phyloP scores from a whole-genome alignment of 2,113 vertebrate species.

The Psettodes erumei region DNA sequence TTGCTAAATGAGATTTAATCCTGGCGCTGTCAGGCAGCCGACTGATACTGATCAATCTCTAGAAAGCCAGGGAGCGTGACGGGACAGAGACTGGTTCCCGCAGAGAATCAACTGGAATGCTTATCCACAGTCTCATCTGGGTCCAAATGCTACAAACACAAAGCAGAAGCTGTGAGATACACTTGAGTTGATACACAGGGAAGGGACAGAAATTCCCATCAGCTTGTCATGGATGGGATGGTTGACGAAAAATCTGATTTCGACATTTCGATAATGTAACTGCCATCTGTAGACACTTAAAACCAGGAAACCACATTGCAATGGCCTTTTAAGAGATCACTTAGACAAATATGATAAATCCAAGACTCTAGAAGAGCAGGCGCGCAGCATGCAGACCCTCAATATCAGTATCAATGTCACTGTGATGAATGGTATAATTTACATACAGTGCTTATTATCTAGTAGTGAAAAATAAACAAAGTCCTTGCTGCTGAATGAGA shows the following conservation, averaged over 20 bases:
- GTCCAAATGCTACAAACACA: slow-evolving; percentile 10
- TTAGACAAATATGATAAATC: slow-evolving; percentile 17
- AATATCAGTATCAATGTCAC: slow-evolving; percentile 32
- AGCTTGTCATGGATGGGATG: background rate
- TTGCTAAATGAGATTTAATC: slow-evolving; percentile 66
- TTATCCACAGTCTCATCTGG: slow-evolving; percentile 20
- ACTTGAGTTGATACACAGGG: background rate
- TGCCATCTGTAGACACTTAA: background rate
- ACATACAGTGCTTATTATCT: slow-evolving; percentile 47
- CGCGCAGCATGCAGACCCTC: slow-evolving; percentile 5
- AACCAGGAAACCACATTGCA: background rate
- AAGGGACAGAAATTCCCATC: background rate
- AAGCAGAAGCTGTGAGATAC: slow-evolving; percentile 8
- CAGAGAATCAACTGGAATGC: slow-evolving; percentile 27
- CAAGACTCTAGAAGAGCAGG: background rate
- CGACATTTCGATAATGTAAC: background rate
- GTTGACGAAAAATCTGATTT: slow-evolving; percentile 1
- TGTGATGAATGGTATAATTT: slow-evolving; percentile 57
- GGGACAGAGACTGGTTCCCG: slow-evolving; percentile 24
- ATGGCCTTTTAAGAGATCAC: slow-evolving; percentile 5
- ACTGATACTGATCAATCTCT: slow-evolving; percentile 65
- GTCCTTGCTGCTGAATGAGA: slow-evolving; percentile 27
- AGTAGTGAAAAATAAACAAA: slow-evolving; percentile 52
- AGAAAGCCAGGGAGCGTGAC: slow-evolving; percentile 15
- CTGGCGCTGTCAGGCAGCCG: slow-evolving; percentile 43